Conservation (phyloP, 2,888 invertebrate species). For the Aplocera efformata region DNA sequence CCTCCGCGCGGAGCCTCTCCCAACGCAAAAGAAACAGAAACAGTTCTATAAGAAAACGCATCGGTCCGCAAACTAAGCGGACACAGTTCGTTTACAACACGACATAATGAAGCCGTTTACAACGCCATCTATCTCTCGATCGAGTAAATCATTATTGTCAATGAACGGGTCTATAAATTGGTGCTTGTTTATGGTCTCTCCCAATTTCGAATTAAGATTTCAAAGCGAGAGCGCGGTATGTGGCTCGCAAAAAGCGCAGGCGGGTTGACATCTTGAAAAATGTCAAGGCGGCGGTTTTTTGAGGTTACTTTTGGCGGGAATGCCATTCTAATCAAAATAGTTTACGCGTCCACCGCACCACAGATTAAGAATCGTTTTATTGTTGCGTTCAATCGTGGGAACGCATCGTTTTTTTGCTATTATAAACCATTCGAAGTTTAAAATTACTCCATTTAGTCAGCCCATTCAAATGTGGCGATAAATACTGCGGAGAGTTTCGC, state of each 20-base stretch:
- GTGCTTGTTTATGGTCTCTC: constrained; percentile 44
- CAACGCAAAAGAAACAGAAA: constrained; percentile 36
- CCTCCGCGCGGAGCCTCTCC: constrained; percentile 44
- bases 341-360: constrained; percentile 62
- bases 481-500: constrained; percentile 5
- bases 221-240: constrained; percentile 62
- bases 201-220: constrained; percentile 70
- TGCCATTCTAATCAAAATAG: constrained; percentile 80
- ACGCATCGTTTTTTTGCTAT: constrained; percentile 45
- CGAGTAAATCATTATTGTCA: constrained; percentile 57
- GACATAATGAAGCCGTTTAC: constrained; percentile 63
- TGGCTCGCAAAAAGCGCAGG: constrained; percentile 61
- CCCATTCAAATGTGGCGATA: constrained; percentile 15
- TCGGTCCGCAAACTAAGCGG: constrained; percentile 25
- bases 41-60: constrained; percentile 47
- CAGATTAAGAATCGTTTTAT: constrained; percentile 46
- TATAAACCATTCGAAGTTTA: constrained; percentile 17
- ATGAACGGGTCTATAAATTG: constrained; percentile 60
- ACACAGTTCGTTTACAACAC: constrained; percentile 31
- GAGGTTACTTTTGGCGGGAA: constrained; percentile 63
- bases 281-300: constrained; percentile 61
- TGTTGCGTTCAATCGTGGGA: constrained; percentile 55
- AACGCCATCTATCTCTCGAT: constrained; percentile 43
- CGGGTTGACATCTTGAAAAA: constrained; percentile 72
- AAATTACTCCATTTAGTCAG: constrained; percentile 22